These are phyloP conservation scores for Vidua chalybeata DNA, from an alignment of 2,113 vertebrate genomes.

Conservation along the genomic window DNA sequence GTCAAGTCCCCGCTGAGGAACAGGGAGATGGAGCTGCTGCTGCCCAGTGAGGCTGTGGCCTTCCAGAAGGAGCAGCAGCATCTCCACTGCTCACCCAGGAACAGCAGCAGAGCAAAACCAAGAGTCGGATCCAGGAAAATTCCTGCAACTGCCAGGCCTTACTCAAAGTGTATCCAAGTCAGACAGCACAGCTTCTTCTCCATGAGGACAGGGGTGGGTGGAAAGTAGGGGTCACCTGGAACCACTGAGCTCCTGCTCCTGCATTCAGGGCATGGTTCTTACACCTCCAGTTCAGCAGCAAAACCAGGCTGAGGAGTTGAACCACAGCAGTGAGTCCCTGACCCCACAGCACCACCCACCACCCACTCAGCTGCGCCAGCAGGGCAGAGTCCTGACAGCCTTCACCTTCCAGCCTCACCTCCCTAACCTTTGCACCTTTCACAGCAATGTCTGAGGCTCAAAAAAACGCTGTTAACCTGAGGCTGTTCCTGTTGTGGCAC, in stretches of 20 bases:
- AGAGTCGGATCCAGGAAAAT: background rate
- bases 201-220: background rate
- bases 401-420: background rate
- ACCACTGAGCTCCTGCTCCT: background rate
- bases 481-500: background rate
- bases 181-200: background rate
- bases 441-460: background rate
- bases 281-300: background rate
- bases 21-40: background rate
- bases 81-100: background rate
- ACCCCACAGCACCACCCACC: background rate
- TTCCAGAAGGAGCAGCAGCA: background rate
- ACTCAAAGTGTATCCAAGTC: background rate
- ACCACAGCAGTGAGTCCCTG: rapidly evolving
- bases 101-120: background rate
- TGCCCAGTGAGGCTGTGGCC: background rate
- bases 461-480: background rate
- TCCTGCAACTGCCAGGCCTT: background rate
- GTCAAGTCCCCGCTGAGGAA: rapidly evolving
- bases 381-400: background rate
- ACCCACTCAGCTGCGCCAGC: background rate
- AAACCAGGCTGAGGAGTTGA: background rate
- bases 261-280: background rate
- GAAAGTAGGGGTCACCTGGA: background rate
- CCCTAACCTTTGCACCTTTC: rapidly evolving